Conservation (phyloP, 1,140 invertebrate species). For the Drosophila auraria region DNA sequence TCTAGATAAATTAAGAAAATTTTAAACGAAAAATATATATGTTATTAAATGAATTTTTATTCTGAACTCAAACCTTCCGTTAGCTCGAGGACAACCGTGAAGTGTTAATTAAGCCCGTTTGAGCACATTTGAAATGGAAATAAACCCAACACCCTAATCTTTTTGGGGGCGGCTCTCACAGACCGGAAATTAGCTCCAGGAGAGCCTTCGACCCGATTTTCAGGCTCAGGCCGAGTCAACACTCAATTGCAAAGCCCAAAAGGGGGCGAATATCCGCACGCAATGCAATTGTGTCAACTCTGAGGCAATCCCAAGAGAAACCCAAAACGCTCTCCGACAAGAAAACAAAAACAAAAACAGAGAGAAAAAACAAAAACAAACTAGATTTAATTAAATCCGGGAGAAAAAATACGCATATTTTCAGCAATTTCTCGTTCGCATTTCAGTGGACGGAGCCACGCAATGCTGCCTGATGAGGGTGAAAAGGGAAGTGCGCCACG, state of each 20-base stretch:
- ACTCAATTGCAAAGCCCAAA: constrained; percentile 43
- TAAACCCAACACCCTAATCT: not conserved
- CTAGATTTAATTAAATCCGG: constrained; percentile 51
- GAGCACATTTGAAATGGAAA: constrained; percentile 63
- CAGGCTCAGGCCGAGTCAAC: constrained; percentile 10
- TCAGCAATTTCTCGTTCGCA: constrained; percentile 31
- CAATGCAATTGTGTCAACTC: constrained; percentile 44
- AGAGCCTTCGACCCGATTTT: constrained; percentile 34
- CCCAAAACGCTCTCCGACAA: not conserved
- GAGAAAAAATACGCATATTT: constrained; percentile 37
- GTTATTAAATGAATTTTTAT: too few species aligned
- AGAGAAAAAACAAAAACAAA: constrained; percentile 1
- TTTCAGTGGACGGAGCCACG: constrained; percentile 49
- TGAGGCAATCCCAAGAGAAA: not conserved
- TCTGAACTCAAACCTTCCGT: not conserved
- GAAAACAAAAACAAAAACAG: not conserved
- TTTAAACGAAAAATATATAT: too few species aligned
- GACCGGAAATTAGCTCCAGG: constrained; percentile 70
- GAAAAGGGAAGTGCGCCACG: constrained; percentile 9
- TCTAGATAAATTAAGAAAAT: too few species aligned
- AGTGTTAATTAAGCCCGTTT: constrained; percentile 58
- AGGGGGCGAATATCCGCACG: not conserved
- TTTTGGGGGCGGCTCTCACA: constrained; percentile 28
- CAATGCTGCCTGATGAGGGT: constrained; percentile 15
- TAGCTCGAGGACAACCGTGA: not conserved